Evolutionary conservation across 2,113 vertebrate genomes (phyloP).

Genomic region (Pedionomus torquatus): DNA sequence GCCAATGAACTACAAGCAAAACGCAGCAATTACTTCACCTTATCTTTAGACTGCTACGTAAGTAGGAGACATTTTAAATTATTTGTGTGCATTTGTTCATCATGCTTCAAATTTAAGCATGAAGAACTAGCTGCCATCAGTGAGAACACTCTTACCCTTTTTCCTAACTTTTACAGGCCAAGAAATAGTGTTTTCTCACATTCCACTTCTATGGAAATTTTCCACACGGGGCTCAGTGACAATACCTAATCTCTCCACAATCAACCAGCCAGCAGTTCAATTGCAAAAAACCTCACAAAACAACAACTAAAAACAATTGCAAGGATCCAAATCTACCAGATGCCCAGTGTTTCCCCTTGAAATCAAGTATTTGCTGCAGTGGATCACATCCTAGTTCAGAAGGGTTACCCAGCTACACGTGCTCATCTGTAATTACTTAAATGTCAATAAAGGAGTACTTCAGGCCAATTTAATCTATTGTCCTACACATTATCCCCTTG

Average conservation of each 20-base stretch:
- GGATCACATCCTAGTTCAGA: not conserved
- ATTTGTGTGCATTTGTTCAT: not conserved
- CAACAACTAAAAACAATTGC: not conserved
- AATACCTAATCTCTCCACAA: rapidly evolving
- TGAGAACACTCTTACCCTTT: not conserved
- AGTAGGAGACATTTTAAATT: not conserved
- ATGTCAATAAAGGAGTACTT: not conserved
- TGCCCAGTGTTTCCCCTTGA: not conserved
- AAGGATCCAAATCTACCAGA: not conserved
- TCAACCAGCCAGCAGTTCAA: not conserved
- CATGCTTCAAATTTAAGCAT: not conserved
- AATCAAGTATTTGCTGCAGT: not conserved
- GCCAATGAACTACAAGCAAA: not conserved
- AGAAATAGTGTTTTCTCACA: not conserved
- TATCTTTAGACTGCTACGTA: not conserved
- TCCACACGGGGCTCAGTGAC: not conserved
- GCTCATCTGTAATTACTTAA: not conserved
- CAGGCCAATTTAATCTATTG: not conserved
- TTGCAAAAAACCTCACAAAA: not conserved
- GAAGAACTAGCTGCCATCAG: not conserved
- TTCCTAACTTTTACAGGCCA: not conserved
- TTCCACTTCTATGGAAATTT: not conserved
- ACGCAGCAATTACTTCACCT: not conserved
- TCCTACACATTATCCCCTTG: not conserved
- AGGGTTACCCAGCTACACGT: not conserved